phyloP scores from a whole-genome alignment of 2,888 invertebrate genomes.

The Kuschelorhynchus macadamiae region DNA sequence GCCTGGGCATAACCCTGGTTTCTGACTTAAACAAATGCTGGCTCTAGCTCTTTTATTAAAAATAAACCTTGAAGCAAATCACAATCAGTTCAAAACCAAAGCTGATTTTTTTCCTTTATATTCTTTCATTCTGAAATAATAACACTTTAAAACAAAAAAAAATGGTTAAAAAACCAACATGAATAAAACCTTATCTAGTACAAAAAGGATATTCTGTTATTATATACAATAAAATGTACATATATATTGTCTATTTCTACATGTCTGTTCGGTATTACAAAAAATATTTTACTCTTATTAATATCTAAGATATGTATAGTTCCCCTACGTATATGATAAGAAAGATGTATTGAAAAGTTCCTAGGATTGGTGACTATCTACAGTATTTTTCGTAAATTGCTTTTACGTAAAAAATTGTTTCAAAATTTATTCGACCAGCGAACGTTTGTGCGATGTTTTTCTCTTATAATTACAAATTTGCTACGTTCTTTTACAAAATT shows the following conservation, averaged over 20 bases:
- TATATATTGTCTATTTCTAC: slow-evolving; percentile 5
- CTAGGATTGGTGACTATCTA: background rate
- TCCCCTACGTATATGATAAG: slow-evolving; percentile 9
- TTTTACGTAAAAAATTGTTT: slow-evolving; percentile 26
- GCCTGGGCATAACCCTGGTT: too few relatives aligned
- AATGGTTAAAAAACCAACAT: too few relatives aligned
- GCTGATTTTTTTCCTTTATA: too few relatives aligned
- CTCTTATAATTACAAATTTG: background rate
- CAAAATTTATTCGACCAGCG: slow-evolving; percentile 42
- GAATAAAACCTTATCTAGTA: too few relatives aligned
- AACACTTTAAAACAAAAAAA: too few relatives aligned
- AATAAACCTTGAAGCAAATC: too few relatives aligned
- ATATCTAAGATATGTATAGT: slow-evolving; percentile 20
- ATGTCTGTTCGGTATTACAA: slow-evolving; percentile 7
- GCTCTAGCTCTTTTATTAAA: too few relatives aligned
- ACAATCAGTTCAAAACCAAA: too few relatives aligned
- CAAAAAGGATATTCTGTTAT: background rate
- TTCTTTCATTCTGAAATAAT: too few relatives aligned
- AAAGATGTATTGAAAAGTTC: background rate
- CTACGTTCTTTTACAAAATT: background rate
- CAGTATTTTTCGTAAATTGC: slow-evolving; percentile 16
- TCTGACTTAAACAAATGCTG: too few relatives aligned
- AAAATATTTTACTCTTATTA: slow-evolving; percentile 37
- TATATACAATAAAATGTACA: background rate
- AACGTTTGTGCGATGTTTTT: slow-evolving; percentile 42